phyloP scores from a whole-genome alignment of 2,888 invertebrate genomes.

The Drosophila stalkeri region DNA sequence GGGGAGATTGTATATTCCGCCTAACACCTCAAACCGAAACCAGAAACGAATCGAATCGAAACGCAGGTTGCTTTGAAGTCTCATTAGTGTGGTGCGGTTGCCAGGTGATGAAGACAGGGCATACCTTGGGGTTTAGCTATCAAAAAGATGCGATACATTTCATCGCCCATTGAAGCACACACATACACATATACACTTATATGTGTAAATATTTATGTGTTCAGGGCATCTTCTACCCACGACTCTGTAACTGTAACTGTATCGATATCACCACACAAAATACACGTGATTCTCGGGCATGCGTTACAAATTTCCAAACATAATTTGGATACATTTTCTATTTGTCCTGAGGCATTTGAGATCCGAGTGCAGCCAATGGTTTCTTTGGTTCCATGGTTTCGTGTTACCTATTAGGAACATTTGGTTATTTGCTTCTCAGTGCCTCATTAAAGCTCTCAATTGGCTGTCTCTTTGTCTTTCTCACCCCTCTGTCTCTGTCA shows the following conservation, averaged over 20 bases:
- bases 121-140: not conserved
- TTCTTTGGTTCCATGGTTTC: slow-evolving; percentile 33
- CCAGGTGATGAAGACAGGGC: slow-evolving; percentile 64
- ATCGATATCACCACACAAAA: slow-evolving; percentile 20
- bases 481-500: too few species aligned
- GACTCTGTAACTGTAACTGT: slow-evolving; percentile 22
- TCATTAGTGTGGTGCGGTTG: slow-evolving; percentile 73
- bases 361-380: slow-evolving; percentile 3
- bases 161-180: slow-evolving; percentile 5
- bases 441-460: slow-evolving; percentile 21
- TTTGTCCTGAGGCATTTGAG: slow-evolving; percentile 28
- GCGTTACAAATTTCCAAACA: slow-evolving; percentile 27
- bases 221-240: not conserved
- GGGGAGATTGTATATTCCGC: slow-evolving; percentile 25
- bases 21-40: slow-evolving; percentile 35
- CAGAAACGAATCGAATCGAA: slow-evolving; percentile 70
- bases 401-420: slow-evolving; percentile 46
- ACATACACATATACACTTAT: slow-evolving; percentile 4
- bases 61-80: slow-evolving; percentile 67
- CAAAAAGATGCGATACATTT: slow-evolving; percentile 17
- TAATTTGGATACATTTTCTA: slow-evolving; percentile 47
- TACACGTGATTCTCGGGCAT: slow-evolving; percentile 38
- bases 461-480: not conserved
- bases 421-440: slow-evolving; percentile 36
- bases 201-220: not conserved